Conservation (phyloP, 2,888 invertebrate species). For the Lithophane socia region DNA sequence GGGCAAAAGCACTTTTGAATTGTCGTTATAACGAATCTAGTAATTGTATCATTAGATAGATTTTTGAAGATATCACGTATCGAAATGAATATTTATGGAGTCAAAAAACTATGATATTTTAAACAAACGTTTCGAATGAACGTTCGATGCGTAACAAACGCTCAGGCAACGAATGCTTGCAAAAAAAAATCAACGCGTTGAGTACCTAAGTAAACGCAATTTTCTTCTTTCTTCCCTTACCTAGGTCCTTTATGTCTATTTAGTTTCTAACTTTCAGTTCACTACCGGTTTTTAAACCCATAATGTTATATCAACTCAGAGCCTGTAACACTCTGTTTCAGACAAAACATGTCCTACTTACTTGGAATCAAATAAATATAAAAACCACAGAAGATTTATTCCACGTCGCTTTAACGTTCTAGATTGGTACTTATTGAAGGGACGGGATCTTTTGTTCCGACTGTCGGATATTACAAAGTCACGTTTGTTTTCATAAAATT, state of each 20-base stretch:
- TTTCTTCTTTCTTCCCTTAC: no score
- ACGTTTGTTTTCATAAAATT: conserved; percentile 7
- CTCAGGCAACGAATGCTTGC: neutral
- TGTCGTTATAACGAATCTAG: no score
- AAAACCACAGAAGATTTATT: neutral
- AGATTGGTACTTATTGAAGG: conserved; percentile 1
- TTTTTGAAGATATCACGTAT: no score
- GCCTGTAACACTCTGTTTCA: no score
- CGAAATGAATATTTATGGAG: no score
- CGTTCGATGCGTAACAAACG: no score
- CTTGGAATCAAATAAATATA: neutral
- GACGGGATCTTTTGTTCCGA: conserved; percentile 18
- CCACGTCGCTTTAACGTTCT: neutral
- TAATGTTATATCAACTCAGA: neutral
- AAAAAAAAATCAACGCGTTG: neutral
- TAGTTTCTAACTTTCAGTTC: neutral
- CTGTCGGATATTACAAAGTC: conserved; percentile 17
- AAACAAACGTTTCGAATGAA: neutral
- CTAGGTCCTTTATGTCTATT: neutral
- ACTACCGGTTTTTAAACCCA: no score
- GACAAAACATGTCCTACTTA: neutral
- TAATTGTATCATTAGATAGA: no score
- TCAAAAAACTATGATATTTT: no score
- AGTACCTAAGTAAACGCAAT: neutral
- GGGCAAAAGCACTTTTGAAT: no score